Base-by-base conservation (phyloP, 2,888 invertebrate species). In the Caenorhabditis macrosperma region DNA sequence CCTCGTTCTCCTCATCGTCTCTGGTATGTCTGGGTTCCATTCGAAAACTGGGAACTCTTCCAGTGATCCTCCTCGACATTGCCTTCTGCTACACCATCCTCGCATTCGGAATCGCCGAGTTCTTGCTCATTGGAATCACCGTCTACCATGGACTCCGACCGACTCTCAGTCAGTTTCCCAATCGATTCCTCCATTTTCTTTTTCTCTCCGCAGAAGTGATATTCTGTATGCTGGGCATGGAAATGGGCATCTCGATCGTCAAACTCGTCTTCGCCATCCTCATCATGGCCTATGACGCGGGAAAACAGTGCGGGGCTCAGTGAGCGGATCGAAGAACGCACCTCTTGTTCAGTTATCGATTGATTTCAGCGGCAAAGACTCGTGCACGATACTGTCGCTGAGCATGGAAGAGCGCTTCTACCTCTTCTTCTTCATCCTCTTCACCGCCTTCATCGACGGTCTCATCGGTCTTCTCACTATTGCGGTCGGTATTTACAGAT, bases 51-150 rank as follows among this genome's bases (percentile, higher is more conserved):
- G 7, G 17, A 28, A 61, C n/a, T 52, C 20, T 41, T 50, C 22
- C 59, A 75, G 74, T 38, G 26, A 59, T 75, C 26, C 66, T 66
- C 1, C 52, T 78, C 20, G 60, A 78, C 35, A 28, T n/a, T 7
- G 41, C 78, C n/a, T 78, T 78, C 17, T 78, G 67, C 66, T 71
- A 35, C 54, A 78, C 78, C 46, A 66, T 78, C 44, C 9, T 78
- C 0, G 63, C 61, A 20, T 78, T 78, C 35, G 71, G 71, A 55
- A 24, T 64, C 24, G 71, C 66, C 6, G 78, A 78, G 26, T 24
- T 66, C 26, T 12, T 72, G 0, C 48, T 78, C 3, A 66, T 78
- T 5, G 55, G 28, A 1, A 60, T 78, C 6, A 67, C 71, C 3
- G 24, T 72, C n/a, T 72, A 54, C 48, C 78, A 78, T 61, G 66